A percentile compares a stretch with the other conserved stretches of the same genome.
Conservation (phyloP, 2,797 vertebrate genomes). For the Cryptoblepharus egeriae region DNA sequence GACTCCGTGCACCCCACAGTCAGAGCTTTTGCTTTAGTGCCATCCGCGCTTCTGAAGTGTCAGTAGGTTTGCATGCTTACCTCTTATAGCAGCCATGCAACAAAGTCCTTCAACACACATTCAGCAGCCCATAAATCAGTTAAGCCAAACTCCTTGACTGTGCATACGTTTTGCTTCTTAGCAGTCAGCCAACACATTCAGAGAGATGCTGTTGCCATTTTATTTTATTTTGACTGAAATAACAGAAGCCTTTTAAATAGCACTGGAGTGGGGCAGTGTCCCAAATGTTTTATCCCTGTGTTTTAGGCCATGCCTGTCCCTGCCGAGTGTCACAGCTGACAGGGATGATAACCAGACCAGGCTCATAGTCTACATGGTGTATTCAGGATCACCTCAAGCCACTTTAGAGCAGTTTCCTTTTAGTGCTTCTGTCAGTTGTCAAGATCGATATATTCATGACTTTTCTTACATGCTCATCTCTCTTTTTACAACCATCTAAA, state of each 20-base stretch:
- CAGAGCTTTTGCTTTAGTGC: conserved; percentile 49
- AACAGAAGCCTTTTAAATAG: rapidly evolving
- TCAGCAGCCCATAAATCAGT: neutral
- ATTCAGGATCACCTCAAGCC: conserved; percentile 11
- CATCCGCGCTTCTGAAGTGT: conserved; percentile 36
- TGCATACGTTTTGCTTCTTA: neutral
- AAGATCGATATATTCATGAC: rapidly evolving
- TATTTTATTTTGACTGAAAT: neutral
- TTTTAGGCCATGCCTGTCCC: neutral
- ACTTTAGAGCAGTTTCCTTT: neutral
- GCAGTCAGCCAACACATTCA: neutral
- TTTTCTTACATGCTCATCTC: neutral
- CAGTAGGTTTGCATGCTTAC: conserved; percentile 17
- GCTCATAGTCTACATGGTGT: neutral
- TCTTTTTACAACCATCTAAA: neutral
- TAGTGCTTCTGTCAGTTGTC: rapidly evolving
- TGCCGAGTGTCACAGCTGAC: neutral
- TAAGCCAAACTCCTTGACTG: neutral
- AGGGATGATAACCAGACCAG: neutral
- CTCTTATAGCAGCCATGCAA: neutral
- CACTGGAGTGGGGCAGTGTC: neutral
- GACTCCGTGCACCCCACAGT: neutral
- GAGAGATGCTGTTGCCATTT: neutral
- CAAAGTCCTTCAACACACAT: neutral
- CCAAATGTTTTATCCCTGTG: neutral